Base-by-base conservation (phyloP, 2,888 invertebrate genomes). In the Graphium colonna region DNA sequence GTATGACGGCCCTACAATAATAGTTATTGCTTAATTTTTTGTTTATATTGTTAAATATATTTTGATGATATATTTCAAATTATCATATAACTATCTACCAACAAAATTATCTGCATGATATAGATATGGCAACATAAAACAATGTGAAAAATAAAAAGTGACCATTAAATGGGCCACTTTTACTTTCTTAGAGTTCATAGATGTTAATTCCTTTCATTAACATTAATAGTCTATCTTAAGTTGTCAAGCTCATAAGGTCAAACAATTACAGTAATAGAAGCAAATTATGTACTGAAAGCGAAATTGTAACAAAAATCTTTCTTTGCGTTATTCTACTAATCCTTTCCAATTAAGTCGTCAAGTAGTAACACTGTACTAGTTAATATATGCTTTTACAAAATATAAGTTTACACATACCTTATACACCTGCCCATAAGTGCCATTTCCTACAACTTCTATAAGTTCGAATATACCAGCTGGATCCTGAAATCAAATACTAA, bases 391-490 rank as follows among this genome's bases (percentile, higher is more conserved):
- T 16, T 8, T 16, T 16, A 16, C n/a, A 17, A 45, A 17, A 18
- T 26, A 43, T 26, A 21, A 18, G 42, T 43, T 31, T n/a, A 33
- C 45, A 54, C 44, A 50, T 83, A 98, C 98, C 95, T 99, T 99
- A 89, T 99, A 99, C 56, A 99, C 99, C 92, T 99, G 99, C 67
- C 99, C 99, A 90, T 99, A 99, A 51, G 99, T 99, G 77, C 99
- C 99, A 96, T 99, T 99, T 81, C 99, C 99, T 65, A 99, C 99
- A 60, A 99, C 99, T 93, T 99, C 99, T 78, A 99, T 99, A 61
- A 99, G 92, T 88, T 99, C 99, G 91, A 99, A 99, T 82, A 99
- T 99, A 72, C 99, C 99, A 82, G 99, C 98, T 63, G 99, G 99
- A 91, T 99, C 99, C 98, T 99, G 92, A 70, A 95, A 94, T 68